Evolutionary conservation across 2,888 invertebrate species (phyloP), one percentile per base, ranked within the genome.

Genomic region (Erpobdella octoculata): DNA sequence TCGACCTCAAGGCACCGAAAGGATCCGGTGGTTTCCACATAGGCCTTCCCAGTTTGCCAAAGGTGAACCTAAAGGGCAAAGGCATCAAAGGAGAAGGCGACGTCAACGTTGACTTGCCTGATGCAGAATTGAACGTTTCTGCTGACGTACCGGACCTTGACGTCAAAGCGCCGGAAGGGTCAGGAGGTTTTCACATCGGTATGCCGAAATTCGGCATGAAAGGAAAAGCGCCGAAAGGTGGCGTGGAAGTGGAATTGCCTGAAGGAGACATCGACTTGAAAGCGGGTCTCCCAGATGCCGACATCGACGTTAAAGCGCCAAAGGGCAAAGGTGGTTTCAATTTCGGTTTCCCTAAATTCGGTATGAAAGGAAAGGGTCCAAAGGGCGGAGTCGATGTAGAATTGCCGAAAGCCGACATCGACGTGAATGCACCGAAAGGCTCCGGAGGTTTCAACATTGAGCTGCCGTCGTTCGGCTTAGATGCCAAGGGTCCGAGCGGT

Each of bases 331-430:
- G 69, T 6, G 70, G 70, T 25, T 38, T 70, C n/a, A 31, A 70
- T 28, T 6, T 70, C 6, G 18, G 18, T 18, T 41, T 41, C 12
- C 41, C 41, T 9, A 28, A 4, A 15, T 70, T 70, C 28, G 70
- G 70, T 21, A 38, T 70, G 18, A 70, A 62, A 36, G 70, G 70
- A 6, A 70, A 70, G 38, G 70, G 70, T 18, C 62, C 70, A 18
- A 70, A 70, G 37, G 66, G 35, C 36, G 66, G 37, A 5, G 41
- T 21, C 8, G 70, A 21, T 59, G 59, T 21, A 9, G 25, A 59
- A 58, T 33, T n/a, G 31, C 53, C 48, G 5, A 53, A 46, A 28
- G 53, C 35, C 0, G 69, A 69, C 2, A 18, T 69, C 0, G 31
- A 46, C 18, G 8, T 69, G 0, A 9, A 69, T 0, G 53, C 46